Conservation (phyloP, 1,140 invertebrate genomes). For the Drosophila albomicans region DNA sequence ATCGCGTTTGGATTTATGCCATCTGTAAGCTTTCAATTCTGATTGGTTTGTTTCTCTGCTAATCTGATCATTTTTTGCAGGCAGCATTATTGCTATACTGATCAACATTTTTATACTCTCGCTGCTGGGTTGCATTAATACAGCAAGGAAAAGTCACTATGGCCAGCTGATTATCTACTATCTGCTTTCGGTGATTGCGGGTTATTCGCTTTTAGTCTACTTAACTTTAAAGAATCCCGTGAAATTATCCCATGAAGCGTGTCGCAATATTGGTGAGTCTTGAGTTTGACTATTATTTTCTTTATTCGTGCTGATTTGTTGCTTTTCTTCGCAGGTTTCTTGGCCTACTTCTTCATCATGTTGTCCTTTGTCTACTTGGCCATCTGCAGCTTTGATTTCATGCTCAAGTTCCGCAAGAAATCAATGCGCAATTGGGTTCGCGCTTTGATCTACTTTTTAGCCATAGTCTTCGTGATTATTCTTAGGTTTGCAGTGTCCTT, state of each 20-base stretch:
- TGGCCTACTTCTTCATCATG: conserved; percentile 91
- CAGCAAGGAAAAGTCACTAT: conserved; percentile 71
- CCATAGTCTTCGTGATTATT: conserved; percentile 88
- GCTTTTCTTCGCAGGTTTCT: conserved; percentile 85
- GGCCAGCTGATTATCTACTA: conserved; percentile 78
- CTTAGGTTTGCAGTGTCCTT: conserved; percentile 84
- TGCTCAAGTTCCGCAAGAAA: conserved; percentile 88
- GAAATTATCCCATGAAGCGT: conserved; percentile 67
- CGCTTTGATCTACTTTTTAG: conserved; percentile 87
- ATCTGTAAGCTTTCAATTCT: conserved; percentile 58
- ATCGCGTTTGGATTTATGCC: conserved; percentile 78
- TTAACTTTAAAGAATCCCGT: conserved; percentile 75
- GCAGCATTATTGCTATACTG: conserved; percentile 73
- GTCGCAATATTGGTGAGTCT: conserved; percentile 68
- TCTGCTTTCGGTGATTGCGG: conserved; percentile 59
- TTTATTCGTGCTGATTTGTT: neutral
- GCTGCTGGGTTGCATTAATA: conserved; percentile 59
- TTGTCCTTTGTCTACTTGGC: conserved; percentile 92
- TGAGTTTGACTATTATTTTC: too few relatives aligned
- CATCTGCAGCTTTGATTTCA: conserved; percentile 91
- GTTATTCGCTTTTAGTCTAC: conserved; percentile 67
- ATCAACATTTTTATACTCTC: conserved; percentile 71
- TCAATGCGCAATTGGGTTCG: conserved; percentile 84
- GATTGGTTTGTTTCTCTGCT: neutral
- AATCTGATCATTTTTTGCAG: conserved; percentile 23